A percentile compares a stretch with the other conserved stretches of the same genome.
These are phyloP conservation scores for Stegodyphus dumicola DNA, from an alignment of 1,140 invertebrate genomes.

Conservation along the genomic window DNA sequence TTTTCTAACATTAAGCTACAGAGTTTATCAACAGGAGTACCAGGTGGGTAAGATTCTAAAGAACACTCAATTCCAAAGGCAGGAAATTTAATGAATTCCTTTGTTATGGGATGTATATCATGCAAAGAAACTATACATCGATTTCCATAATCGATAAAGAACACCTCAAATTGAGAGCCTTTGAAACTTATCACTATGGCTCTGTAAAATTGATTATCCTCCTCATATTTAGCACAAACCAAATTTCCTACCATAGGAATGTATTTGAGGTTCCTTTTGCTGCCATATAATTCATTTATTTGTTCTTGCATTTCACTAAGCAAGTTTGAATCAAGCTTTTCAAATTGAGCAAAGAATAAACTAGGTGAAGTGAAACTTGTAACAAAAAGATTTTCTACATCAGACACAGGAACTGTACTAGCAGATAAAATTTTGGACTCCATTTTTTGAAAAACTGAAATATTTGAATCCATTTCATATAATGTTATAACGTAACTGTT, in stretches of 20 bases:
- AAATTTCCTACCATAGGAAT: conserved; percentile 21
- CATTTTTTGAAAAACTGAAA: not conserved
- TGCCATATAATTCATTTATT: conserved; percentile 27
- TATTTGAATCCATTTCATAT: not conserved
- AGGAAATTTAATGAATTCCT: conserved; percentile 69
- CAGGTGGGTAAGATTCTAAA: conserved; percentile 26
- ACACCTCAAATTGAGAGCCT: conserved; percentile 67
- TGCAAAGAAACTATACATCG: conserved; percentile 72
- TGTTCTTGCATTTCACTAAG: conserved; percentile 37
- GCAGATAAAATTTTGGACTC: not conserved
- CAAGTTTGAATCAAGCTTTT: conserved; percentile 6
- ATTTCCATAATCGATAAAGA: conserved; percentile 84
- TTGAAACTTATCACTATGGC: conserved; percentile 72
- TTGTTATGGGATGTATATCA: conserved; percentile 69
- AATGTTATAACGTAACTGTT: not conserved
- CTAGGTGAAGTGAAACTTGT: not conserved
- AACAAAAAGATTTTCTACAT: not conserved
- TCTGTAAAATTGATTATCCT: conserved; percentile 78
- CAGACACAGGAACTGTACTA: not conserved
- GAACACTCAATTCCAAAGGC: conserved; percentile 36
- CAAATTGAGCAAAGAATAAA: not conserved
- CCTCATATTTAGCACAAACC: conserved; percentile 76
- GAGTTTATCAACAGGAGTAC: conserved; percentile 35
- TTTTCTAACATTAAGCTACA: conserved; percentile 21
- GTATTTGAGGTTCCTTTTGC: not conserved